Percentiles rank a stretch among this genome's conserved stretches.
phyloP scores from a whole-genome alignment of 2,888 invertebrate genomes.

The Asteroscopus sphinx region DNA sequence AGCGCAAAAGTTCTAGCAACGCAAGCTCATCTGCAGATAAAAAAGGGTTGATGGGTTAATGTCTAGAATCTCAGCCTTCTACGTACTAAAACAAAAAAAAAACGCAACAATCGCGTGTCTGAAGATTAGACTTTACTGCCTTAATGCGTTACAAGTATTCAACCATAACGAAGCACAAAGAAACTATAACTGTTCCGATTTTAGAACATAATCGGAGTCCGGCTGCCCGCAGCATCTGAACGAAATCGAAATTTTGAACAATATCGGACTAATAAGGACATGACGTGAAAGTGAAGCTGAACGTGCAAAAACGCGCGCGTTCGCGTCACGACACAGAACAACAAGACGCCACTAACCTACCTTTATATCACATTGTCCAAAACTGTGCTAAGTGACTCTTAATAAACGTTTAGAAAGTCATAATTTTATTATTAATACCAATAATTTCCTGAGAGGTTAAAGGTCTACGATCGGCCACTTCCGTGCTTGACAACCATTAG shows the following conservation, averaged over 20 bases:
- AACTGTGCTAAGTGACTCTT: constrained; percentile 67
- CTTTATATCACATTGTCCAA: constrained; percentile 56
- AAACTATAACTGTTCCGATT: constrained; percentile 51
- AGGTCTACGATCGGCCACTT: constrained; percentile 69
- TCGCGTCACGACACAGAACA: constrained; percentile 57
- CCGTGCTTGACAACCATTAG: constrained; percentile 71
- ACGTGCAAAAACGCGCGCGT: constrained; percentile 69
- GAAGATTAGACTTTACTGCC: constrained; percentile 33
- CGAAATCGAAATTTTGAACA: constrained; percentile 80
- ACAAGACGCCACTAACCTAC: constrained; percentile 53
- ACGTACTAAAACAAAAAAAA: constrained; percentile 22
- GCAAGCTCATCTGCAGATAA: constrained; percentile 1
- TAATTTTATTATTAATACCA: constrained; percentile 74
- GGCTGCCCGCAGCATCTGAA: constrained; percentile 63
- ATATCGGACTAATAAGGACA: constrained; percentile 82
- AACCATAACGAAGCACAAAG: constrained; percentile 47
- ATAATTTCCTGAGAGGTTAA: constrained; percentile 73
- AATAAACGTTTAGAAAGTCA: constrained; percentile 82
- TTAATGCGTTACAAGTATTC: constrained; percentile 44
- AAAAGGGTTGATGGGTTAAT: constrained; percentile 17
- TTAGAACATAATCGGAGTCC: constrained; percentile 53
- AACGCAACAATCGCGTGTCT: constrained; percentile 40
- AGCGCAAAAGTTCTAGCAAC: background rate
- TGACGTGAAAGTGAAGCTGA: constrained; percentile 79
- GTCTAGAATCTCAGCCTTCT: constrained; percentile 21